These are phyloP conservation scores for Pyrocephalus nanus DNA, from an alignment of 2,797 vertebrate genomes.

Conservation along the genomic window DNA sequence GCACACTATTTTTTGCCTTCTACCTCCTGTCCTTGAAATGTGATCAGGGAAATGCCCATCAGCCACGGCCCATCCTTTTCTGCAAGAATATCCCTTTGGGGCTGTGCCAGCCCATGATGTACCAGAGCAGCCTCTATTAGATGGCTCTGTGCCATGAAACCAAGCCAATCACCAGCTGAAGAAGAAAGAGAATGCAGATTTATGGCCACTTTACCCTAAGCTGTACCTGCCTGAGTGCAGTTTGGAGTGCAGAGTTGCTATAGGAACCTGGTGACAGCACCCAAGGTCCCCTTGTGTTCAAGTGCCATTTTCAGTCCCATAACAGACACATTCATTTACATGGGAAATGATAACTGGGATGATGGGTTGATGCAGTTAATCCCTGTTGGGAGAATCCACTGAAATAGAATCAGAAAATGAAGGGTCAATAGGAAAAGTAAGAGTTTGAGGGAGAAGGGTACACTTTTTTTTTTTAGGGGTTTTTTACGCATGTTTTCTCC, in stretches of 20 bases:
- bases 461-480: neutral
- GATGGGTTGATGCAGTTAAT: neutral
- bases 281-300: neutral
- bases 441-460: neutral
- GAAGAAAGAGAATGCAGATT: neutral
- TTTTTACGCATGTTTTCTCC: neutral
- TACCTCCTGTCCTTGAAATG: neutral
- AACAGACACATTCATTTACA: neutral
- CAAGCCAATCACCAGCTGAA: neutral
- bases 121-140: neutral
- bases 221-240: neutral
- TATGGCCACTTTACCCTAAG: neutral
- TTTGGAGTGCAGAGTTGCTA: neutral
- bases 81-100: constrained; percentile 16
- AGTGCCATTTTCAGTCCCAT: neutral
- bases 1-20: neutral
- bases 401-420: neutral
- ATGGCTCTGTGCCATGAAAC: neutral
- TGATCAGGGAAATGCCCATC: neutral
- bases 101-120: neutral
- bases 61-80: neutral
- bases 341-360: neutral
- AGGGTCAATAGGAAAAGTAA: neutral
- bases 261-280: neutral
- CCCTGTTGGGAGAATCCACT: neutral